Evolutionary conservation across 2,113 vertebrate species (phyloP), one percentile per base, ranked within the genome.

Genomic region (Tautogolabrus adspersus): DNA sequence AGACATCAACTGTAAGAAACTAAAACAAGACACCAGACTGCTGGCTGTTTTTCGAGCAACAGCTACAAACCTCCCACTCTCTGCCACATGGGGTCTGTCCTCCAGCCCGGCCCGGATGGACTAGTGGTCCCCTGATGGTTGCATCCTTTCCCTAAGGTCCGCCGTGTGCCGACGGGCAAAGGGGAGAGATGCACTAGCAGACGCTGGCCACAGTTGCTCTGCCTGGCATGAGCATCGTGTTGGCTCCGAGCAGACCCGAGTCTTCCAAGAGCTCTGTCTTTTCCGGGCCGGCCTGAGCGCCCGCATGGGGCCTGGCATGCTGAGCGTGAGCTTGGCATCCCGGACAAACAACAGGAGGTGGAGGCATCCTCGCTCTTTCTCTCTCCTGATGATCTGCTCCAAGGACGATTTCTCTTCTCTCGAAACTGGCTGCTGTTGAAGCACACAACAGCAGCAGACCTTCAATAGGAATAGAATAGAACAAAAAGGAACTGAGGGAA

Each of bases 221-320:
- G 79, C 86, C 75, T 91, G 91, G 91, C 91, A 88, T 10, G 46
- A 62, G 83, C 70, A 2, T 7, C 10, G 51, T 34, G 61, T 87
- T 90, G 91, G 91, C 90, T 69, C 75, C 0, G 60, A 10, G 69
- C 84, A 10, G 60, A 11, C 54, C 72, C 10, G 52, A 77, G 59
- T 85, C 81, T 75, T 91, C 92, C 92, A 93, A 90, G 64, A 90
- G 90, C 88, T 83, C 90, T 79, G 89, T 89, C 89, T 93, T 91
- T 92, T 91, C 91, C 90, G 90, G 49, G 92, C 89, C 91, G 91
- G 91, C 85, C 88, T 91, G 92, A 89, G 86, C 84, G 67, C 74
- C 87, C 65, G 73, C 90, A 87, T 86, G 92, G 87, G 84, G 88
- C 82, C 91, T 93, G 93, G 93, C 89, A 88, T 83, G 77, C 75